These are phyloP conservation scores for Astreopora myriophthalma DNA, from an alignment of 64 coral and sea anemone species.

Conservation along the genomic window DNA sequence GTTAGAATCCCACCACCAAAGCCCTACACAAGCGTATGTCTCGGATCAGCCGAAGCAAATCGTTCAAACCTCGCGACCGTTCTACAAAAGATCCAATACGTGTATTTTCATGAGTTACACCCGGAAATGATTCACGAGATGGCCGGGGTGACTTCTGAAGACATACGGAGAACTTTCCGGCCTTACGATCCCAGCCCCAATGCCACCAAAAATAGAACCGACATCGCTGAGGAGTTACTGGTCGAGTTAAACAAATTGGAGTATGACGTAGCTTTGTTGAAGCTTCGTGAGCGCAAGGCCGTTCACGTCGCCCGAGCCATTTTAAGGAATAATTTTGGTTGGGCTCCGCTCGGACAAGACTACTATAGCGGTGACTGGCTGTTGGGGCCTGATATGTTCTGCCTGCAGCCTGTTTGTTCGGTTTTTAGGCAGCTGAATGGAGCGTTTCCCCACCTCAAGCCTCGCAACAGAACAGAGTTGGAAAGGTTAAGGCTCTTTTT, in stretches of 20 bases:
- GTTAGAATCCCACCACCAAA: not conserved
- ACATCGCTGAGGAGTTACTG: not conserved
- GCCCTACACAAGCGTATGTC: not conserved
- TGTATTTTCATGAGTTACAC: slow-evolving; percentile 16
- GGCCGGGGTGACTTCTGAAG: slow-evolving; percentile 17
- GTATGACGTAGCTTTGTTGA: not conserved
- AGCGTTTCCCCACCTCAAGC: slow-evolving; percentile 14
- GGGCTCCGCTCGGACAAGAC: slow-evolving; percentile 35
- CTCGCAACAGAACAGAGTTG: slow-evolving; percentile 21
- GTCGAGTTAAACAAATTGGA: slow-evolving; percentile 1
- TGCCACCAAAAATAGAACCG: slow-evolving; percentile 15
- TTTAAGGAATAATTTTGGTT: slow-evolving; percentile 17
- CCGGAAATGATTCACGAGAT: slow-evolving; percentile 39
- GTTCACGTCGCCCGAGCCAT: slow-evolving; percentile 24
- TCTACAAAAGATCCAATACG: not conserved
- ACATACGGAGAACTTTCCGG: slow-evolving; percentile 26
- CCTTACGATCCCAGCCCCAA: slow-evolving; percentile 27
- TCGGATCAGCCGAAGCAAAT: not conserved
- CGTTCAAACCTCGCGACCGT: slow-evolving; percentile 22
- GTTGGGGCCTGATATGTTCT: slow-evolving; percentile 49
- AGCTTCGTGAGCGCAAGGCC: slow-evolving; percentile 48
- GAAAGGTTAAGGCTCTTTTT: slow-evolving; percentile 16
- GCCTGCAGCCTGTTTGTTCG: slow-evolving; percentile 19
- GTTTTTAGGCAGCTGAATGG: not conserved
- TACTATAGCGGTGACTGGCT: slow-evolving; percentile 65